Evolutionary conservation across 1,140 invertebrate genomes (phyloP).

Genomic region (Apis laboriosa): DNA sequence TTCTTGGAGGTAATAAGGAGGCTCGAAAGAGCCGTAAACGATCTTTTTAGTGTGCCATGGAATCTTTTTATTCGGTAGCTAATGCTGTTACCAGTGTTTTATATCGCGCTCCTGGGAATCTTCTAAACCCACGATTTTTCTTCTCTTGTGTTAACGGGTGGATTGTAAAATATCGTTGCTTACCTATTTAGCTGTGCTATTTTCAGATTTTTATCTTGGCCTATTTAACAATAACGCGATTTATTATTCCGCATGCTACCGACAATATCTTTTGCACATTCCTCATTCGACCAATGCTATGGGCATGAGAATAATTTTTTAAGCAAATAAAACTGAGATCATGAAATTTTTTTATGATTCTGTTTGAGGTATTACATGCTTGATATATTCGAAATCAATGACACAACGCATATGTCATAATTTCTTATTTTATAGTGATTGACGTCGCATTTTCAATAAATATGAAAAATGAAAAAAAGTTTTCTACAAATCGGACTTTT

Average conservation of each 20-base stretch:
- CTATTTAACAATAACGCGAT: conserved; percentile 6
- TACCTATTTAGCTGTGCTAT: neutral
- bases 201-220: conserved; percentile 18
- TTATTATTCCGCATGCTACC: conserved; percentile 8
- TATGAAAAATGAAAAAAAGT: too few species aligned
- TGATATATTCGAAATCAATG: too few species aligned
- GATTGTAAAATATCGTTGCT: conserved; percentile 24
- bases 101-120: conserved; percentile 55
- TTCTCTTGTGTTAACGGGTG: conserved; percentile 44
- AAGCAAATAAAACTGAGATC: neutral
- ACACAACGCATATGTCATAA: too few species aligned
- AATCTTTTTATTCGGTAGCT: conserved; percentile 34
- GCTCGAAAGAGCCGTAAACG: conserved; percentile 31
- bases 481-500: too few species aligned
- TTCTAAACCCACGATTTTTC: conserved; percentile 59
- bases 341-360: neutral
- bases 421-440: too few species aligned
- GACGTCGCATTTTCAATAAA: too few species aligned
- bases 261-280: neutral
- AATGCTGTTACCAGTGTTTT: conserved; percentile 58
- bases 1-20: conserved; percentile 16
- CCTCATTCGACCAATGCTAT: neutral
- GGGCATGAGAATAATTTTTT: neutral
- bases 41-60: conserved; percentile 17
- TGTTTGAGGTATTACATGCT: neutral